phyloP scores from a whole-genome alignment of 2,797 vertebrate genomes.

The Microtus obscurus region DNA sequence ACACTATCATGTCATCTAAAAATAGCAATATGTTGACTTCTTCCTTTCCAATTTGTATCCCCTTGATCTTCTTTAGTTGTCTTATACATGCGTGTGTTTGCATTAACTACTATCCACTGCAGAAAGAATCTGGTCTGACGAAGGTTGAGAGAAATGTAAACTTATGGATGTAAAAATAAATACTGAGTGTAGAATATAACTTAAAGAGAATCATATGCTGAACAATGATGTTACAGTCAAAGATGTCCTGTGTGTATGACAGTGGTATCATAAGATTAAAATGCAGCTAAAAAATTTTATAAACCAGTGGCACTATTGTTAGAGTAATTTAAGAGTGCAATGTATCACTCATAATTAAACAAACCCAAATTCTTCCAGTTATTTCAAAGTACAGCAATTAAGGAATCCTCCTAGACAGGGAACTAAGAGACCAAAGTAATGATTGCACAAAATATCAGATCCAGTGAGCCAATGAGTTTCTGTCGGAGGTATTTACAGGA shows the following conservation, averaged over 20 bases:
- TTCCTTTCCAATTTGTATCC: background rate
- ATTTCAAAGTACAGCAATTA: background rate
- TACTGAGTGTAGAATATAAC: too few species aligned
- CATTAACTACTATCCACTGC: background rate
- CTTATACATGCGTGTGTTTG: background rate
- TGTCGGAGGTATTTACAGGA: background rate
- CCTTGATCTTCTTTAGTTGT: background rate
- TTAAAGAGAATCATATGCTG: background rate
- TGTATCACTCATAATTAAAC: background rate
- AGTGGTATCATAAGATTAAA: background rate
- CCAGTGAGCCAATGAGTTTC: background rate
- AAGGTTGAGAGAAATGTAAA: background rate
- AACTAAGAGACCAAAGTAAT: background rate
- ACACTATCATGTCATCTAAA: background rate
- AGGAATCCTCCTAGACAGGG: background rate
- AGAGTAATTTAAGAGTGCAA: background rate
- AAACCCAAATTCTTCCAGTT: too few species aligned
- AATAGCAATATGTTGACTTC: background rate
- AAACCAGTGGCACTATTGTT: background rate
- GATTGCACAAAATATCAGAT: background rate
- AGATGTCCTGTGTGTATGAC: too few species aligned
- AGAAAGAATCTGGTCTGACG: background rate
- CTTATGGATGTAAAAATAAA: background rate
- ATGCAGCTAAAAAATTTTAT: too few species aligned
- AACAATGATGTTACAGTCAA: background rate